A percentile compares a stretch with the other conserved stretches of the same genome.
Evolutionary conservation across 2,797 vertebrate species (phyloP).

Genomic region (Pitangus sulphuratus): DNA sequence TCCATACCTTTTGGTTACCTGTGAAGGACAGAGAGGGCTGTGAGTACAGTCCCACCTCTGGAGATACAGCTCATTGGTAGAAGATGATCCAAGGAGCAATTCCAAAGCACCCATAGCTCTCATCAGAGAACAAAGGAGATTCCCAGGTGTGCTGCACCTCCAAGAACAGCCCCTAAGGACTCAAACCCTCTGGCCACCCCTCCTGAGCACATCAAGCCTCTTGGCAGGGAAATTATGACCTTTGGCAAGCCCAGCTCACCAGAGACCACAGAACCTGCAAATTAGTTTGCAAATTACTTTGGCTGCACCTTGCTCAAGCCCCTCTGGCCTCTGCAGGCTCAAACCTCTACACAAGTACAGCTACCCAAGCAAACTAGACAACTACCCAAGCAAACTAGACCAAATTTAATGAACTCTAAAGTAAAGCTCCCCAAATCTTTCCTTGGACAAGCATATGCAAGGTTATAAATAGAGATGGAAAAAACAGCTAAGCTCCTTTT

Average conservation of each 20-base stretch:
- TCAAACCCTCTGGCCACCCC: not conserved
- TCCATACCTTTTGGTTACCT: not conserved
- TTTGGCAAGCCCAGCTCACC: not conserved
- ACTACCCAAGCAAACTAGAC: not conserved
- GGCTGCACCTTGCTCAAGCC: not conserved
- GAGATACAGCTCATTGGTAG: not conserved
- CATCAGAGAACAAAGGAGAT: not conserved
- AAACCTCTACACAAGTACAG: not conserved
- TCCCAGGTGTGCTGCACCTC: not conserved
- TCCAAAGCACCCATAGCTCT: not conserved
- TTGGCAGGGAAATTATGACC: not conserved
- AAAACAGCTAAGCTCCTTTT: conserved; percentile 7
- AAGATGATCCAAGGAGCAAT: not conserved
- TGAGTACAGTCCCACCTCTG: not conserved
- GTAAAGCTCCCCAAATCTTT: not conserved
- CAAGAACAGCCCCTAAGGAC: not conserved
- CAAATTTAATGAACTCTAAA: not conserved
- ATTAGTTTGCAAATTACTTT: not conserved
- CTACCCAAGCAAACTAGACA: not conserved
- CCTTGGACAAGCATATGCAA: not conserved
- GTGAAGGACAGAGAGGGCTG: not conserved
- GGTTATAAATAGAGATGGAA: conserved; percentile 31
- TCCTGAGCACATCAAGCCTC: accelerated
- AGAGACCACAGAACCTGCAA: not conserved
- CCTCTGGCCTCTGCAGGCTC: not conserved